phyloP scores from a whole-genome alignment of 2,888 invertebrate species.

The Platynereis dumerilii region DNA sequence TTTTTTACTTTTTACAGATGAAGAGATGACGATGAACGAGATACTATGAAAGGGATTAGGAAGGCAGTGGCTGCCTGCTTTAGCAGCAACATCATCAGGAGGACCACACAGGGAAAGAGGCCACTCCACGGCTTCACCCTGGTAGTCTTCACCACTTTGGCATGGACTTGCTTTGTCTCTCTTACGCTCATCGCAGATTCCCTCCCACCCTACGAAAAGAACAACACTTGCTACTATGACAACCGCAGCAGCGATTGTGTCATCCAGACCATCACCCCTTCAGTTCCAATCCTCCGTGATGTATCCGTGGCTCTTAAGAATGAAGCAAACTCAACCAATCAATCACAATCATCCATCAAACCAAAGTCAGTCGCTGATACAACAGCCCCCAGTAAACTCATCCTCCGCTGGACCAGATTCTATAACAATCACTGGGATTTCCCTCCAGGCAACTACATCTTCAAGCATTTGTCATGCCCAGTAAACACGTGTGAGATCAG shows the following conservation, averaged over 20 bases:
- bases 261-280: neutral
- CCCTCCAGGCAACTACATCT: slow-evolving; percentile 9
- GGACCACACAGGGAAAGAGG: neutral
- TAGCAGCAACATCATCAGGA: too few relatives aligned
- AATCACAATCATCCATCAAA: neutral
- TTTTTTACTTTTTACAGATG: too few relatives aligned
- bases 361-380: neutral
- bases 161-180: slow-evolving; percentile 21
- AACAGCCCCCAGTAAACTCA: slow-evolving; percentile 10
- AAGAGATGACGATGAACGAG: too few relatives aligned
- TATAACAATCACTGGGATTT: slow-evolving; percentile 19
- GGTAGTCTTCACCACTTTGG: slow-evolving; percentile 17
- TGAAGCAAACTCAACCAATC: neutral
- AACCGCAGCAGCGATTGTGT: neutral
- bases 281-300: neutral
- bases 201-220: slow-evolving; percentile 13
- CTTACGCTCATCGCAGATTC: slow-evolving; percentile 10
- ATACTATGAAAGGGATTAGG: too few relatives aligned
- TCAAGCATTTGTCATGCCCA: slow-evolving; percentile 15
- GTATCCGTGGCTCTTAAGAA: too few relatives aligned
- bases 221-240: neutral
- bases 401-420: slow-evolving; percentile 23
- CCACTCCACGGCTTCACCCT: slow-evolving; percentile 16
- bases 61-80: too few relatives aligned
- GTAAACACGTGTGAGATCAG: slow-evolving; percentile 8